Evolutionary conservation across 1,140 invertebrate genomes (phyloP).

Genomic region (Cyphomyrmex costatus): DNA sequence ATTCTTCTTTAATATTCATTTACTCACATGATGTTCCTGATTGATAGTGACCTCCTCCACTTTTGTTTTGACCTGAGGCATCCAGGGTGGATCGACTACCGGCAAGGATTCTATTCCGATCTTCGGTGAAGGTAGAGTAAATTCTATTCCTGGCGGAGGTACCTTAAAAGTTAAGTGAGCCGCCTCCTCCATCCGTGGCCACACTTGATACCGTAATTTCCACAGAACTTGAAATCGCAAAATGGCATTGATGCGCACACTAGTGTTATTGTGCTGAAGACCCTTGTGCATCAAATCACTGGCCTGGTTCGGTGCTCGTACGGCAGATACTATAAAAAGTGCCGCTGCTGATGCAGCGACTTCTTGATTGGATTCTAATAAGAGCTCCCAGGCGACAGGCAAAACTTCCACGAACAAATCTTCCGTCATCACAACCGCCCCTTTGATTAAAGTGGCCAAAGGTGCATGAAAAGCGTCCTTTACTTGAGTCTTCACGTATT

Average conservation of each 20-base stretch:
- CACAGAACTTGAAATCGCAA: constrained; percentile 97
- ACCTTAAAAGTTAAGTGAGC: constrained; percentile 98
- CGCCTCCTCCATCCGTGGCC: constrained; percentile 99
- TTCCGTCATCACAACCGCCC: constrained; percentile 95
- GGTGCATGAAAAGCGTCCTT: constrained; percentile 96
- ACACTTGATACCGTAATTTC: constrained; percentile 99
- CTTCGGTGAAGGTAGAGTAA: constrained; percentile 99
- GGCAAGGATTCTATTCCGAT: constrained; percentile 98
- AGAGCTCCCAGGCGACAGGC: constrained; percentile 96
- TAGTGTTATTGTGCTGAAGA: constrained; percentile 93
- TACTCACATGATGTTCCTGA: constrained; percentile 97
- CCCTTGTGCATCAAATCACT: constrained; percentile 95
- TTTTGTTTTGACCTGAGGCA: constrained; percentile 98
- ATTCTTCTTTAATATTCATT: not conserved
- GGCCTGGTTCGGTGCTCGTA: constrained; percentile 95
- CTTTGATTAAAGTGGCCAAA: constrained; percentile 96
- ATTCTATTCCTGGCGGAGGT: constrained; percentile 99
- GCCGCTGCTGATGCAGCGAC: constrained; percentile 94
- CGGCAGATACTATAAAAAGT: constrained; percentile 96
- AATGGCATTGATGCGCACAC: constrained; percentile 92
- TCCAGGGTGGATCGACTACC: constrained; percentile 99
- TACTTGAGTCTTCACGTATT: constrained; percentile 95
- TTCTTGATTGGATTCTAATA: constrained; percentile 94
- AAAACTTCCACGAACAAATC: constrained; percentile 96
- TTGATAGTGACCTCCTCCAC: constrained; percentile 99